phyloP scores from a whole-genome alignment of 2,113 vertebrate genomes.

The Eublepharis macularius region DNA sequence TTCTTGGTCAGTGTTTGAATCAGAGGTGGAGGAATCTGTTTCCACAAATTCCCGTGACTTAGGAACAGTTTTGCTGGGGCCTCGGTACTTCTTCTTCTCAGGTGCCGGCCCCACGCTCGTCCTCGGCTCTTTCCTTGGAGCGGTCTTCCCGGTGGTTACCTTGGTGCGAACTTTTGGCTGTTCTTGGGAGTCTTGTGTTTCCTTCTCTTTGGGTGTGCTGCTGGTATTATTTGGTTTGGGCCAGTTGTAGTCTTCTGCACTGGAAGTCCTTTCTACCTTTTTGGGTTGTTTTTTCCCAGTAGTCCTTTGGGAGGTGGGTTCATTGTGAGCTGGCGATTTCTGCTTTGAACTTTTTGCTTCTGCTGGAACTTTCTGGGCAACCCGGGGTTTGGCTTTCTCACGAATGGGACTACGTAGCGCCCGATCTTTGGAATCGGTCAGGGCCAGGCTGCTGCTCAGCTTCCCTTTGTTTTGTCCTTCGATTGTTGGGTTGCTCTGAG shows the following conservation, averaged over 20 bases:
- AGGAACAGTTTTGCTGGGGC: slow-evolving; percentile 88
- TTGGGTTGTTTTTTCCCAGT: slow-evolving; percentile 90
- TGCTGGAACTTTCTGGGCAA: slow-evolving; percentile 84
- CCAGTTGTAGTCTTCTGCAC: slow-evolving; percentile 86
- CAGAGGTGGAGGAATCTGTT: slow-evolving; percentile 93
- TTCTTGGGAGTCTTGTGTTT: slow-evolving; percentile 80
- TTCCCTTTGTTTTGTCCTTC: slow-evolving; percentile 84
- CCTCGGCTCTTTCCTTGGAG: slow-evolving; percentile 93
- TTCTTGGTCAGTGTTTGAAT: slow-evolving; percentile 93
- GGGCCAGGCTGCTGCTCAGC: slow-evolving; percentile 69
- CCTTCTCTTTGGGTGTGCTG: slow-evolving; percentile 91
- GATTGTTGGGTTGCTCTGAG: slow-evolving; percentile 72
- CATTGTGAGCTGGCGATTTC: slow-evolving; percentile 85
- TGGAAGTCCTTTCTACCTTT: slow-evolving; percentile 87
- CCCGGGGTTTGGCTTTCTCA: slow-evolving; percentile 89
- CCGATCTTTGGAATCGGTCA: slow-evolving; percentile 79
- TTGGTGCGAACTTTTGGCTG: slow-evolving; percentile 86
- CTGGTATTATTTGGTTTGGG: slow-evolving; percentile 85
- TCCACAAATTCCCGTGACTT: slow-evolving; percentile 97
- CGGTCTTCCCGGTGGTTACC: slow-evolving; percentile 84
- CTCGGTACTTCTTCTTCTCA: slow-evolving; percentile 94
- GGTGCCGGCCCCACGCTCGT: slow-evolving; percentile 69
- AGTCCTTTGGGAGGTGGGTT: slow-evolving; percentile 83
- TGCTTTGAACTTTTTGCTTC: slow-evolving; percentile 89
- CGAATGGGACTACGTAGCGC: slow-evolving; percentile 79